A percentile compares a stretch with the other conserved stretches of the same genome.
Evolutionary conservation across 2,113 vertebrate genomes (phyloP).

Genomic region (Neolamprologus sp.): DNA sequence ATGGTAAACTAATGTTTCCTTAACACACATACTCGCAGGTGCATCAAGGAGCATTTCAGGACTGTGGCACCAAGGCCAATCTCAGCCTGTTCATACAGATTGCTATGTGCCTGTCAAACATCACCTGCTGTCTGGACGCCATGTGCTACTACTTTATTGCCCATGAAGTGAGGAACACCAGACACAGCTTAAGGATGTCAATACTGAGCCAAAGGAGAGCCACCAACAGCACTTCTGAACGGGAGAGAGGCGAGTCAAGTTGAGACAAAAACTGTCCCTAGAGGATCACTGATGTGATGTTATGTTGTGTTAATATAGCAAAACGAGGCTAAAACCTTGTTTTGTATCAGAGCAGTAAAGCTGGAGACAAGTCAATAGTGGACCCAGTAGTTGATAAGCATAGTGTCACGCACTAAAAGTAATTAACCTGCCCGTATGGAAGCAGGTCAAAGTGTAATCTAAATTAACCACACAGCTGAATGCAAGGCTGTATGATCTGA

Average conservation of each 20-base stretch:
- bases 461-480: not conserved
- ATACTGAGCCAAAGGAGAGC: constrained; percentile 18
- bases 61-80: constrained; percentile 50
- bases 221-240: constrained; percentile 57
- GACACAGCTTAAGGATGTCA: constrained; percentile 6
- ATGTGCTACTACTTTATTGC: constrained; percentile 86
- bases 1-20: not conserved
- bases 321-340: not conserved
- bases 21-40: constrained; percentile 42
- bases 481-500: not conserved
- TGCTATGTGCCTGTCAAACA: constrained; percentile 78
- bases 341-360: not conserved
- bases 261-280: not conserved
- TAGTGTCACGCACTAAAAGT: not conserved
- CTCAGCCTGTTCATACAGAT: constrained; percentile 85
- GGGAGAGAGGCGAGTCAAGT: not conserved
- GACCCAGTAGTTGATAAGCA: not conserved
- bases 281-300: not conserved
- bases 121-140: constrained; percentile 88
- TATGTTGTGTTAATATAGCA: not conserved
- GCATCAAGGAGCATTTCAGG: constrained; percentile 60
- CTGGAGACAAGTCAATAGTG: not conserved
- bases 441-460: not conserved
- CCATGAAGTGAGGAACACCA: constrained; percentile 70
- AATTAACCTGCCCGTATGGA: not conserved